Base-by-base conservation (phyloP, 2,888 invertebrate species). In the Rosalia funebris region DNA sequence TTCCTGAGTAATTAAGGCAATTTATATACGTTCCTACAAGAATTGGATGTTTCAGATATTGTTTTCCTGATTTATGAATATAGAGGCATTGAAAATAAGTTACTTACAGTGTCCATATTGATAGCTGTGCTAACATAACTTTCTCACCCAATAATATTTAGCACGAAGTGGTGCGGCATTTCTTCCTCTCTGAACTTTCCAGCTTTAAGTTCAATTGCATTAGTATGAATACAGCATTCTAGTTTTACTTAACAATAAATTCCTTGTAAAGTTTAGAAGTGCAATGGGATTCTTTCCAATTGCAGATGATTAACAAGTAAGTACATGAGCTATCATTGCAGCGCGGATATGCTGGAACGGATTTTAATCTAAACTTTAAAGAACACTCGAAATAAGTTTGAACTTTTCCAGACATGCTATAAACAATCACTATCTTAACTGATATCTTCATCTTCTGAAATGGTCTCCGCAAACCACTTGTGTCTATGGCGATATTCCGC, bases 361-460 rank as follows among this genome's bases (percentile, higher is more conserved):
- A 64, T 62, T 70, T 71, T 70, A 70, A 71, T 70, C 66, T 66
- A 70, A 69, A 70, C 53, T 70, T 69, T 69, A 58, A 69, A 68
- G 66, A 64, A 68, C 46, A 45, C 69, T 71, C 56, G 47, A 69
- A 68, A 60, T 62, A 48, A 60, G 53, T 69, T 63, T 39, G 59
- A 69, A 71, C 60, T 71, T 71, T 63, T 60, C 65, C 66, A 59
- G 68, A 65, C 71, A 67, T 61, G 68, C 70, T 62, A 70, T 69
- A 71, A 71, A 71, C 70, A 69, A 71, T 68, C 66, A 66, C 67
- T 66, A 66, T 69, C 68, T 68, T 50, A 66, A 39, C 60, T 56
- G 59, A 63, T 63, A 63, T 68, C 61, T 57, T 46, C 25, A 52
- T 53, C 44, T 44, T 56, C 11, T 44, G 36, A 17, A 57, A 42